These are phyloP conservation scores for Drosophila setifemur DNA, from an alignment of 1,140 invertebrate species.

Conservation along the genomic window DNA sequence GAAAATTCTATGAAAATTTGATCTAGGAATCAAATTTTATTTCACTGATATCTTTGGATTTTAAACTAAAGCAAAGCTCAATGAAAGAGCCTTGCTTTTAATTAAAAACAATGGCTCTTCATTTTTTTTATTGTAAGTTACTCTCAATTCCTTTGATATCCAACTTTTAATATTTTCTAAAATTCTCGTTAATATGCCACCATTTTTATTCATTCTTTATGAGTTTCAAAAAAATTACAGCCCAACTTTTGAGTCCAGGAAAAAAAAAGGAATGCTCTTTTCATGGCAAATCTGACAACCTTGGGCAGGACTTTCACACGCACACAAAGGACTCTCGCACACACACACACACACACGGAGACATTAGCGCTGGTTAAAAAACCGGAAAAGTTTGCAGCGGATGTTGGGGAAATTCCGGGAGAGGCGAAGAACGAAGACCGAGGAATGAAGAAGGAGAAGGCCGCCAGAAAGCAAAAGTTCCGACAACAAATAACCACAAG, in stretches of 20 bases:
- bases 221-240: conserved; percentile 4
- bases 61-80: no score
- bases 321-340: no score
- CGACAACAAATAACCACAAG: conserved; percentile 76
- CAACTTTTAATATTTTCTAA: background rate
- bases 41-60: no score
- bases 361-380: conserved; percentile 64
- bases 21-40: no score
- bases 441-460: conserved; percentile 1
- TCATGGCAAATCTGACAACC: background rate
- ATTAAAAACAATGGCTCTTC: no score
- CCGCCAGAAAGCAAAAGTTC: conserved; percentile 67
- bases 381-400: conserved; percentile 38
- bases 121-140: no score
- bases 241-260: conserved; percentile 2
- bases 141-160: no score
- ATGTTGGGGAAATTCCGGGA: background rate
- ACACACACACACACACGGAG: conserved; percentile 14
- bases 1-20: no score
- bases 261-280: conserved; percentile 19
- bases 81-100: no score
- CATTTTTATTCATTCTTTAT: no score
- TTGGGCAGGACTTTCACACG: conserved; percentile 2
- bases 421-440: no score
- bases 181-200: background rate